Percentiles rank a stretch among this genome's conserved stretches.
phyloP scores from a whole-genome alignment of 1,140 invertebrate genomes.

The Hylyphantes graminicola region DNA sequence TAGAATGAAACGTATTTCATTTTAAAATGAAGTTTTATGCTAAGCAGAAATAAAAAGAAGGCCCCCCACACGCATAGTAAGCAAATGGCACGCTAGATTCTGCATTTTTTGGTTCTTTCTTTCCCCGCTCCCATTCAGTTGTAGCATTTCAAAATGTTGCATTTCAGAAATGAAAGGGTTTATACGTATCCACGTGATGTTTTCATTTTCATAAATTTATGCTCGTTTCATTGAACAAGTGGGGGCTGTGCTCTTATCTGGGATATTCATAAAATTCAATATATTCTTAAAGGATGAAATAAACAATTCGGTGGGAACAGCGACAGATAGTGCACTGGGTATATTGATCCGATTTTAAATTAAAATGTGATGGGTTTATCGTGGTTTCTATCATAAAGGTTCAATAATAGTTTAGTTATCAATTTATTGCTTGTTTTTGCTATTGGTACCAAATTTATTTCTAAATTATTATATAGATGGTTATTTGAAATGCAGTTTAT shows the following conservation, averaged over 20 bases:
- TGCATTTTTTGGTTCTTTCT: not conserved
- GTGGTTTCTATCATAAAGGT: too few relatives aligned
- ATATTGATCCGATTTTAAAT: too few relatives aligned
- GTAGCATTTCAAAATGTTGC: slow-evolving; percentile 11
- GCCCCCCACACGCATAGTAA: not conserved
- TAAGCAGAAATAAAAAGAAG: slow-evolving; percentile 35
- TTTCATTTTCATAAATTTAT: slow-evolving; percentile 56
- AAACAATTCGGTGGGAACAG: too few relatives aligned
- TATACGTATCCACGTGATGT: slow-evolving; percentile 26
- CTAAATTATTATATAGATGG: too few relatives aligned
- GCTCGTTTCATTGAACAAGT: not conserved
- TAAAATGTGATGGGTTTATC: too few relatives aligned
- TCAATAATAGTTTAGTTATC: too few relatives aligned
- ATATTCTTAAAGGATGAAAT: too few relatives aligned
- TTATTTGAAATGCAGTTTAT: too few relatives aligned
- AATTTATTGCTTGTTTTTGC: too few relatives aligned
- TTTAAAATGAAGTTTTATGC: slow-evolving; percentile 58
- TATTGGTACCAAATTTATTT: too few relatives aligned
- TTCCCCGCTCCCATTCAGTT: not conserved
- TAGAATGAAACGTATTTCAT: slow-evolving; percentile 53
- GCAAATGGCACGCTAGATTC: slow-evolving; percentile 1
- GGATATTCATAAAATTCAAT: too few relatives aligned
- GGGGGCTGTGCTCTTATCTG: not conserved
- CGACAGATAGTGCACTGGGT: too few relatives aligned
- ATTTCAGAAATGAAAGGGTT: slow-evolving; percentile 12